These are phyloP conservation scores for Necrosyrtes monachus DNA, from an alignment of 2,797 vertebrate genomes.

Conservation along the genomic window DNA sequence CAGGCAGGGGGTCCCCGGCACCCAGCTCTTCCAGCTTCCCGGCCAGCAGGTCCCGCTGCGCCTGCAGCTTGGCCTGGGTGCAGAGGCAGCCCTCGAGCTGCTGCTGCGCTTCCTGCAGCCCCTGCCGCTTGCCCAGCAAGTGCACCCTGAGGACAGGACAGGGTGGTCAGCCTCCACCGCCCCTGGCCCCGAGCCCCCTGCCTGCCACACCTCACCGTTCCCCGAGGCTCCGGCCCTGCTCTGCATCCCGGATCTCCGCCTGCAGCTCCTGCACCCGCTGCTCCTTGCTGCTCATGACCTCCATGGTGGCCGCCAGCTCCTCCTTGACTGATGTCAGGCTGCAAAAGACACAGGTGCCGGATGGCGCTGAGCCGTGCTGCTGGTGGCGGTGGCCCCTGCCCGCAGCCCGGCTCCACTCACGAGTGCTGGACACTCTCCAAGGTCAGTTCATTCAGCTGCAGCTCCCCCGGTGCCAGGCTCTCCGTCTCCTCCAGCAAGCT, in stretches of 20 bases:
- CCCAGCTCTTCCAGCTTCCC: slow-evolving; percentile 82
- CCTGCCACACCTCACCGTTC: slow-evolving; percentile 76
- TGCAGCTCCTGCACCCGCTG: slow-evolving; percentile 80
- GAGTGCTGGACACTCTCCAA: slow-evolving; percentile 89
- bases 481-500: slow-evolving; percentile 86
- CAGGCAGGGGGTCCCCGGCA: slow-evolving; percentile 72
- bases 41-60: slow-evolving; percentile 82
- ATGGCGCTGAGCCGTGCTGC: rapidly evolving
- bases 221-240: slow-evolving; percentile 71
- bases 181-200: rapidly evolving
- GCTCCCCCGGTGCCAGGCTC: slow-evolving; percentile 75
- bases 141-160: slow-evolving; percentile 77
- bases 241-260: slow-evolving; percentile 76
- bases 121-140: slow-evolving; percentile 86
- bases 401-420: slow-evolving; percentile 50
- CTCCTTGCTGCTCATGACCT: slow-evolving; percentile 76
- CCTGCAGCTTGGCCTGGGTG: slow-evolving; percentile 82
- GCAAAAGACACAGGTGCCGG: neutral
- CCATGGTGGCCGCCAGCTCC: slow-evolving; percentile 73
- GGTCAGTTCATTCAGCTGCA: slow-evolving; percentile 91
- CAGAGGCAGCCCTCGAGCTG: slow-evolving; percentile 84
- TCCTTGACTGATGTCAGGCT: slow-evolving; percentile 84
- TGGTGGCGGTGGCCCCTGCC: rapidly evolving
- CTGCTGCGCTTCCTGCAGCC: slow-evolving; percentile 84
- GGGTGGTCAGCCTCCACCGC: rapidly evolving